Evolutionary conservation across 2,797 vertebrate genomes (phyloP), one percentile per base, ranked within the genome.

Genomic region (Erethizon dorsatum): DNA sequence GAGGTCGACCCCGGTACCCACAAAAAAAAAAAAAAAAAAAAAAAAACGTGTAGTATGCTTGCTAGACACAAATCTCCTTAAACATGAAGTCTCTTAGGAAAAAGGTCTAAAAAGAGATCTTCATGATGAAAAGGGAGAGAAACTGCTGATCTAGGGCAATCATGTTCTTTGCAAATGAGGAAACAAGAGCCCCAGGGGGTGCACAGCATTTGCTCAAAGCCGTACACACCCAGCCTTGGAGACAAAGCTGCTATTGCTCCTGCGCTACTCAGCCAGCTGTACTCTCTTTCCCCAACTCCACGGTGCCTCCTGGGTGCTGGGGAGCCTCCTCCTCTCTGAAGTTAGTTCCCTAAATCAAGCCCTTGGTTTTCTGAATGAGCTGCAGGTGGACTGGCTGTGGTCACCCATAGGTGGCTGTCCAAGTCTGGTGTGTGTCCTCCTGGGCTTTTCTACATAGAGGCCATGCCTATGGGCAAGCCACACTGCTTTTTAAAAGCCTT

Each of bases 401-500:
- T 57, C 11, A 17, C 56, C 13, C n/a, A 17, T 33, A n/a, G 0
- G 0, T 3, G 3, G 10, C 45, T 3, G 0, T 45, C 31, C n/a
- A 18, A 69, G 65, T 20, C 33, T 5, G 65, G 15, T 6, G 14
- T 45, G 13, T 69, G 13, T 37, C 37, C 37, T 84, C 31, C 56
- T 93, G 17, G 54, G 33, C 33, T 77, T 71, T 50, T 57, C 20
- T 20, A 65, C 33, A 13, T n/a, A 71, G 56, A 59, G 57, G 26
- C 63, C 57, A 13, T 0, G 18, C 33, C 85, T 2, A 4, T 0
- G 6, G 37, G 59, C 45, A 65, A 63, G 45, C 20, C 41, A 54
- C 14, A 5, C 5, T 6, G 3, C 7, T 5, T 11, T 20, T 28
- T 2, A 24, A 37, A 28, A 85, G 17, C 17, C 24, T 1, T 0